Conservation (phyloP, 2,113 vertebrate genomes). For the Melanotaenia duboulayi region DNA sequence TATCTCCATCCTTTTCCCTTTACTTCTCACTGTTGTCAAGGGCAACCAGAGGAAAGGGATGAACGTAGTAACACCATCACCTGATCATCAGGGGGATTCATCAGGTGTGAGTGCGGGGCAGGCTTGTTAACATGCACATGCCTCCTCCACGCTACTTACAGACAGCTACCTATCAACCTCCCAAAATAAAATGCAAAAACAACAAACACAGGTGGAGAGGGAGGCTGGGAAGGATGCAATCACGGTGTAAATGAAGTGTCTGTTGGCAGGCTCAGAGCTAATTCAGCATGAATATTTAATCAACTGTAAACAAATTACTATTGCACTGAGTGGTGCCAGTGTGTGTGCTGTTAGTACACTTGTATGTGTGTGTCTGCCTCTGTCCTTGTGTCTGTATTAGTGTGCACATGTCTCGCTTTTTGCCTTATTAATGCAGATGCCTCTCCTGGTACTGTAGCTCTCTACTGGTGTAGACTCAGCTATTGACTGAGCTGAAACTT, state of each 20-base stretch:
- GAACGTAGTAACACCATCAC: slow-evolving; percentile 51
- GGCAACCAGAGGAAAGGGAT: slow-evolving; percentile 59
- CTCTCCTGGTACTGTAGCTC: slow-evolving; percentile 4
- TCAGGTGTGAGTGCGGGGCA: slow-evolving; percentile 49
- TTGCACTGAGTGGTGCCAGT: slow-evolving; percentile 42
- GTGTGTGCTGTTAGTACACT: not conserved
- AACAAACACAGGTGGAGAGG: slow-evolving; percentile 18
- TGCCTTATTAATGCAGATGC: slow-evolving; percentile 10
- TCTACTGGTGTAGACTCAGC: slow-evolving; percentile 6
- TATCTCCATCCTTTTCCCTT: slow-evolving; percentile 24
- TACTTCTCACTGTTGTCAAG: slow-evolving; percentile 59
- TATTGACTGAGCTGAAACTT: not conserved
- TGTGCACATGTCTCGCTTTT: not conserved
- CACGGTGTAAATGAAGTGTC: slow-evolving; percentile 54
- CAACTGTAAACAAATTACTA: slow-evolving; percentile 72
- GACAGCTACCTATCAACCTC: not conserved
- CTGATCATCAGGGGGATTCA: slow-evolving; percentile 49
- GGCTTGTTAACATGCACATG: not conserved
- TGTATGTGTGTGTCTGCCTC: not conserved
- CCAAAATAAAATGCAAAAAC: not conserved
- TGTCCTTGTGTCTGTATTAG: slow-evolving; percentile 17
- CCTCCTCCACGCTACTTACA: not conserved
- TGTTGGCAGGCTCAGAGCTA: slow-evolving; percentile 59
- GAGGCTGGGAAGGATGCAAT: slow-evolving; percentile 14
- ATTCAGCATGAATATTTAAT: slow-evolving; percentile 73